phyloP scores from a whole-genome alignment of 2,797 vertebrate genomes.

The Thaleichthys pacificus region DNA sequence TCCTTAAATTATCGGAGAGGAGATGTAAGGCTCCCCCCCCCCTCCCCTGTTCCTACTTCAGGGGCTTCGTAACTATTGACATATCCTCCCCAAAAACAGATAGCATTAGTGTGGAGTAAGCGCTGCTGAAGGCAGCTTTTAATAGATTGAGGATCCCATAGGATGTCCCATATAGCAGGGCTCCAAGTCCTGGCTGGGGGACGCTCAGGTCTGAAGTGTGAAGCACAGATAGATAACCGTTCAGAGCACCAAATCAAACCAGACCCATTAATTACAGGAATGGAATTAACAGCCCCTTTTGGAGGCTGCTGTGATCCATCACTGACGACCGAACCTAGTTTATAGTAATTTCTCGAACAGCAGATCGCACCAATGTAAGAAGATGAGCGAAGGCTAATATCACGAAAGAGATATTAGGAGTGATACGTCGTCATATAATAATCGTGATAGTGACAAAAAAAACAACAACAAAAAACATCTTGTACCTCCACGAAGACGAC shows the following conservation, averaged over 20 bases:
- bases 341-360: constrained; percentile 33
- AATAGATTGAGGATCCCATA: constrained; percentile 26
- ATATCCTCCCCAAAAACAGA: constrained; percentile 67
- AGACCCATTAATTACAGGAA: constrained; percentile 36
- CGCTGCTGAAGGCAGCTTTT: constrained; percentile 35
- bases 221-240: constrained; percentile 24
- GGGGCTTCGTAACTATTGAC: constrained; percentile 76
- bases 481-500: constrained; percentile 19
- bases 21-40: constrained; percentile 70
- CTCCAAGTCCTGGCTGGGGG: constrained; percentile 46
- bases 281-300: constrained; percentile 44
- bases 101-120: constrained; percentile 60
- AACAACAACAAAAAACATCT: constrained; percentile 31
- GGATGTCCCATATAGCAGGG: constrained; percentile 20
- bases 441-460: constrained; percentile 26
- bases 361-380: neutral
- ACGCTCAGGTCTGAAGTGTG: constrained; percentile 32
- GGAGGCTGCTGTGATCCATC: constrained; percentile 39
- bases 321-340: constrained; percentile 43
- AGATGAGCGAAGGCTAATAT: neutral
- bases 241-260: constrained; percentile 44
- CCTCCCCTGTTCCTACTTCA: constrained; percentile 51
- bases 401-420: constrained; percentile 23
- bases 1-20: constrained; percentile 72
- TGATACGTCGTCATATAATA: constrained; percentile 28